Evolutionary conservation across 2,113 vertebrate genomes (phyloP), one percentile per base, ranked within the genome.

Genomic region (Antennarius striatus): DNA sequence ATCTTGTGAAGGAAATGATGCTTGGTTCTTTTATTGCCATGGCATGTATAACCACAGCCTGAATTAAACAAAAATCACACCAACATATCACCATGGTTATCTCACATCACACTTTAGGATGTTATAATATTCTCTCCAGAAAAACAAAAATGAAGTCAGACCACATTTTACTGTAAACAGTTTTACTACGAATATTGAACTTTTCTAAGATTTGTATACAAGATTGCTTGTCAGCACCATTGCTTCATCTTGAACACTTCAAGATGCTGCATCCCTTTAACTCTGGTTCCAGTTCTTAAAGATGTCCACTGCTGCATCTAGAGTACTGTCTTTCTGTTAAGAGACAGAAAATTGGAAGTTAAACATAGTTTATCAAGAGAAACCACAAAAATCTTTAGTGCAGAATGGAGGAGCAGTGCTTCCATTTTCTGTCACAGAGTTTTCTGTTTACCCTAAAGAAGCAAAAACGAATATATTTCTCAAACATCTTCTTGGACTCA

Each of bases 381-480:
- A 52, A 36, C 13, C 3, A 43, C 45, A 17, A 15, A 2, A 45
- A 49, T 15, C 29, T 42, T 16, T 6, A 11, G 3, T 45, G 54
- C 4, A 63, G 32, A 7, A 50, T 50, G 5, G 0, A 62, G 8
- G 4, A 10, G 8, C 22, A 22, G 22, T 22, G 22, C 2, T 22
- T 22, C 22, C 22, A 22, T 22, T 22, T 22, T 22, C 1, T 22
- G 22, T 22, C 22, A 22, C 22, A 22, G 22, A 22, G 22, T 5
- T 66, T 42, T 45, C 9, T 3, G 10, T 40, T 93, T 94, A 99
- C 98, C 95, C 98, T 99, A 77, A 99, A 98, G 84, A 99, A 99
- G 80, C 97, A 99, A 67, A 99, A 92, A 1, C 96, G 93, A 65
- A 99, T 95, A 29, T 96, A 98, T 89, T 96, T 98, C 86, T 99